These are phyloP conservation scores for Nemopilema nomurai DNA, from an alignment of 30 jellyfish, hydroid and myxozoan species.

Conservation along the genomic window DNA sequence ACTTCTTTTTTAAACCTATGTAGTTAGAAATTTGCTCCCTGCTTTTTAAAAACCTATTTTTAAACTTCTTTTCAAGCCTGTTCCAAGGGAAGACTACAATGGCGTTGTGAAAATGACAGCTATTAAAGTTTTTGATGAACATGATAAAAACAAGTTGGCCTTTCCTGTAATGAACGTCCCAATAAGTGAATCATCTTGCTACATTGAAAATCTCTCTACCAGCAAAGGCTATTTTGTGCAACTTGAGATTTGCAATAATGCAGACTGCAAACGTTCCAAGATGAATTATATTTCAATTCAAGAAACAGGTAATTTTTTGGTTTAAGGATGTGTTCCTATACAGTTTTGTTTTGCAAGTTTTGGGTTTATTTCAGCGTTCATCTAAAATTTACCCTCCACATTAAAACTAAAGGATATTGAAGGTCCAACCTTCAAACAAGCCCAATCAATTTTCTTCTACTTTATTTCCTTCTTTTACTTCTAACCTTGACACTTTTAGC, in stretches of 20 bases:
- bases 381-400: too few species aligned
- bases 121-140: not conserved
- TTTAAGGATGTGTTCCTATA: too few species aligned
- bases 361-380: too few species aligned
- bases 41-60: too few species aligned
- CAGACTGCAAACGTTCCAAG: not conserved
- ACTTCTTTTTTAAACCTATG: too few species aligned
- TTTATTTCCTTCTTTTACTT: too few species aligned
- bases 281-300: constrained; percentile 1
- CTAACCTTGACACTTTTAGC: too few species aligned
- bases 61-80: not conserved
- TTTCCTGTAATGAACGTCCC: not conserved
- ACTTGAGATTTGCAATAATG: constrained; percentile 1
- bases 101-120: not conserved
- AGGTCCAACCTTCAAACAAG: too few species aligned
- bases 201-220: not conserved
- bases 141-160: not conserved
- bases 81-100: constrained; percentile 6
- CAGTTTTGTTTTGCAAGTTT: too few species aligned
- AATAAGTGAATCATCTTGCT: not conserved
- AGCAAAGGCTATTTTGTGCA: not conserved
- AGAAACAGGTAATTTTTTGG: not conserved
- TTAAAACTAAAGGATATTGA: too few species aligned
- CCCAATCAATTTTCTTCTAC: too few species aligned
- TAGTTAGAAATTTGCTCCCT: too few species aligned